These are phyloP conservation scores for Ophioninae sp. DNA, from an alignment of 2,888 invertebrate genomes.

Conservation along the genomic window DNA sequence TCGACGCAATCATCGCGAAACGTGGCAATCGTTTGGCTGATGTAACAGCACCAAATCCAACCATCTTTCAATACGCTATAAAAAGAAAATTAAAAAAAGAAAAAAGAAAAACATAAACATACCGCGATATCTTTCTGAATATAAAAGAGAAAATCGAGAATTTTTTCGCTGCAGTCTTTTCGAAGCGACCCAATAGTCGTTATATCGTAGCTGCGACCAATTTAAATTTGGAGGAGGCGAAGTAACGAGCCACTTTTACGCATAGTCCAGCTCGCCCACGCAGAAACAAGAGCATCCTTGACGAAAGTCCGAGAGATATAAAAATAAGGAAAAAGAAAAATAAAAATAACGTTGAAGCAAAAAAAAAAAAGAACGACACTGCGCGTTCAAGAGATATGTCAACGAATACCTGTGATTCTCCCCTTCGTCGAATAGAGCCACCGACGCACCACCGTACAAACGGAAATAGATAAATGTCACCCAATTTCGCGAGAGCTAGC, in stretches of 20 bases:
- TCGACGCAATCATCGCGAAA: too few relatives aligned
- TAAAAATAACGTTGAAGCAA: constrained; percentile 45
- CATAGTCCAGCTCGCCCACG: constrained; percentile 58
- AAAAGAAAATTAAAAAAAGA: too few relatives aligned
- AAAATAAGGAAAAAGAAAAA: constrained; percentile 48
- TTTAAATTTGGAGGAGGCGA: constrained; percentile 43
- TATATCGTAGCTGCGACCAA: constrained; percentile 38
- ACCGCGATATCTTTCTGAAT: not conserved
- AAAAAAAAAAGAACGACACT: constrained; percentile 14
- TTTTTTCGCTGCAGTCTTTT: constrained; percentile 37
- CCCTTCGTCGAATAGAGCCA: constrained; percentile 37
- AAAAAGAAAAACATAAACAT: too few relatives aligned
- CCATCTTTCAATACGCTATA: too few relatives aligned
- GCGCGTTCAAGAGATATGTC: constrained; percentile 63
- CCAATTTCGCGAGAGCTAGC: constrained; percentile 61
- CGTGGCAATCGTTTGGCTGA: too few relatives aligned
- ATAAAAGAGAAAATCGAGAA: constrained; percentile 28
- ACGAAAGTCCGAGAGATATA: constrained; percentile 48
- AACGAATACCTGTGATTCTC: constrained; percentile 64
- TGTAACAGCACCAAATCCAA: too few relatives aligned
- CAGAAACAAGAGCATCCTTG: constrained; percentile 41
- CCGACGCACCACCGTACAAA: constrained; percentile 33
- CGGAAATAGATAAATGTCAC: constrained; percentile 69
- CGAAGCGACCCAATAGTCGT: constrained; percentile 35
- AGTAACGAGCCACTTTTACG: constrained; percentile 48